phyloP scores from a whole-genome alignment of 1,140 invertebrate species.

The Cotesia typhae region DNA sequence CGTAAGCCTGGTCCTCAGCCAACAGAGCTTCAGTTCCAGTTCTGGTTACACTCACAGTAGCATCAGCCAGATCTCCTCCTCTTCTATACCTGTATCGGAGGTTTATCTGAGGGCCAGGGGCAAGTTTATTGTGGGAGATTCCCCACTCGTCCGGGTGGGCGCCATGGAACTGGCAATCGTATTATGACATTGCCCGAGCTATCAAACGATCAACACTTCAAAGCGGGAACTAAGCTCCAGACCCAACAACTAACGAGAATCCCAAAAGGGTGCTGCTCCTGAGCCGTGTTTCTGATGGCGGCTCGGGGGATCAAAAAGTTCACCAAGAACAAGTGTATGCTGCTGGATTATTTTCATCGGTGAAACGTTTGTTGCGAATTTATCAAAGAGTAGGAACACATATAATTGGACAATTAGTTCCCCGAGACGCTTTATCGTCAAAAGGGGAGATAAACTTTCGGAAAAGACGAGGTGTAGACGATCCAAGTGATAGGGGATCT shows the following conservation, averaged over 20 bases:
- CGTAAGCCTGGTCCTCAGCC: not conserved
- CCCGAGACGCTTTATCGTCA: too few relatives aligned
- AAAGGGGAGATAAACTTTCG: too few relatives aligned
- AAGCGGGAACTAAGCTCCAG: conserved; percentile 48
- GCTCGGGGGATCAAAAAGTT: not conserved
- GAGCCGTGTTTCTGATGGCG: not conserved
- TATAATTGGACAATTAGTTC: too few relatives aligned
- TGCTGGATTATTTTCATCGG: too few relatives aligned
- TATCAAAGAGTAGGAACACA: too few relatives aligned
- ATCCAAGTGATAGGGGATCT: too few relatives aligned
- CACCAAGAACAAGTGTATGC: not conserved
- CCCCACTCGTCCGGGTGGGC: not conserved
- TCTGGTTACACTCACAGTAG: too few relatives aligned
- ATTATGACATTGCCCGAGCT: conserved; percentile 54
- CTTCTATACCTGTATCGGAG: too few relatives aligned
- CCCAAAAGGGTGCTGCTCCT: not conserved
- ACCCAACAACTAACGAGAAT: conserved; percentile 24
- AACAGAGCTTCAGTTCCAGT: conserved; percentile 3
- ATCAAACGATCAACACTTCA: conserved; percentile 54
- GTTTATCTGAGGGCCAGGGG: conserved; percentile 7
- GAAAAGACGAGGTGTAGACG: too few relatives aligned
- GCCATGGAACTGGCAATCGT: conserved; percentile 38
- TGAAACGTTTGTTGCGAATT: too few relatives aligned
- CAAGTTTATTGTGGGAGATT: conserved; percentile 23
- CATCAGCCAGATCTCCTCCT: not conserved